These are phyloP conservation scores for Gymnothorax javanicus DNA, from an alignment of 2,797 vertebrate species.

Conservation along the genomic window DNA sequence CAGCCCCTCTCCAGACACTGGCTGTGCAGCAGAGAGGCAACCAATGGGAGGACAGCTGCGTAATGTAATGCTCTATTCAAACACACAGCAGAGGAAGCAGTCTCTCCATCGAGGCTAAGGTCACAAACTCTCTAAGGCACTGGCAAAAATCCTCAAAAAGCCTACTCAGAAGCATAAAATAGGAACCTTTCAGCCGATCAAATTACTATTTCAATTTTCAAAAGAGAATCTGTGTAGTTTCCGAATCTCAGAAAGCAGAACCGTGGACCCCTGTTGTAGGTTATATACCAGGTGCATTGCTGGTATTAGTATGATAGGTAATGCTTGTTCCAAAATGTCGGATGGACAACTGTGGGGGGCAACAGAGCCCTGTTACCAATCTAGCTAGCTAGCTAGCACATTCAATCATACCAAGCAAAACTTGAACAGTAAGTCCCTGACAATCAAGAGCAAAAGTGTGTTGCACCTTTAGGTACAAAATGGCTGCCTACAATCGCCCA, in stretches of 20 bases:
- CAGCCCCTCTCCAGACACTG: background rate
- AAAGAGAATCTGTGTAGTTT: background rate
- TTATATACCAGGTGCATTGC: background rate
- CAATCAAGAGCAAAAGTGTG: background rate
- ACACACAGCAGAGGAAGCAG: background rate
- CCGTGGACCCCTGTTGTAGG: too few relatives aligned
- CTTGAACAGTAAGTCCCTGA: background rate
- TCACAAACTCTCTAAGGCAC: background rate
- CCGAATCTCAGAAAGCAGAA: background rate
- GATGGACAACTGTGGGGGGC: background rate
- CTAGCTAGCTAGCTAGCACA: background rate
- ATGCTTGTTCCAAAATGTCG: background rate
- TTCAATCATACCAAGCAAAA: background rate
- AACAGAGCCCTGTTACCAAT: background rate
- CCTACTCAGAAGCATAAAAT: background rate
- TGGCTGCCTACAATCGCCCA: background rate
- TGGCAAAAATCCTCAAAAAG: background rate
- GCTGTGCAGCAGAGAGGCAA: background rate
- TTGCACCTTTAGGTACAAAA: background rate
- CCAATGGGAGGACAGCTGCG: background rate
- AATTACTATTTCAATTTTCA: background rate
- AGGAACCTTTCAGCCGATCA: background rate
- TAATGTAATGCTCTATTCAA: background rate
- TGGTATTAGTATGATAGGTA: background rate
- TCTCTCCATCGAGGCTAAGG: background rate